A percentile compares a stretch with the other conserved stretches of the same genome.
Conservation (phyloP, 2,888 invertebrate species). For the Apodemia zela region DNA sequence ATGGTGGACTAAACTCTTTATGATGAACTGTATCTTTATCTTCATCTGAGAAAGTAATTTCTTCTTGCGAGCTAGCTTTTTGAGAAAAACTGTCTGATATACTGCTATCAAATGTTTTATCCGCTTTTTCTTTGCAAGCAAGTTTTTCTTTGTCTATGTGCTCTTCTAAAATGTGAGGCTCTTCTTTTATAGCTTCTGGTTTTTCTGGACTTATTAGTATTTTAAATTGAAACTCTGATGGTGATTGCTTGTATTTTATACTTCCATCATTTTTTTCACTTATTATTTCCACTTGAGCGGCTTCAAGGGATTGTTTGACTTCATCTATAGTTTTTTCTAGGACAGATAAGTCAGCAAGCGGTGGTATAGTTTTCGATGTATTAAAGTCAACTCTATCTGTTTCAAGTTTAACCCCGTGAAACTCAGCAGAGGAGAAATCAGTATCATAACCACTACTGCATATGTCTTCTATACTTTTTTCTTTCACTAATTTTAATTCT, state of each 20-base stretch:
- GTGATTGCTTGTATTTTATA: slow-evolving; percentile 85
- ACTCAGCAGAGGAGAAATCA: slow-evolving; percentile 82
- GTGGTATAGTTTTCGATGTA: slow-evolving; percentile 73
- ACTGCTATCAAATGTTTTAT: slow-evolving; percentile 51
- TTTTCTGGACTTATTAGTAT: slow-evolving; percentile 75
- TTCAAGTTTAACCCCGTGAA: slow-evolving; percentile 76
- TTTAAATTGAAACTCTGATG: slow-evolving; percentile 87
- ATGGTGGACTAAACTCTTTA: slow-evolving; percentile 65
- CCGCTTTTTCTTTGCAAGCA: slow-evolving; percentile 42
- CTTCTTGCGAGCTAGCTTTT: slow-evolving; percentile 67
- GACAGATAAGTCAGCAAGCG: slow-evolving; percentile 76
- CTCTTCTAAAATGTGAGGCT: slow-evolving; percentile 72
- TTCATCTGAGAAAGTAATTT: slow-evolving; percentile 78
- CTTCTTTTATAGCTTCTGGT: slow-evolving; percentile 81
- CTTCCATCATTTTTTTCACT: slow-evolving; percentile 83
- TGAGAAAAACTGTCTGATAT: slow-evolving; percentile 63
- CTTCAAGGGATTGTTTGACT: slow-evolving; percentile 85
- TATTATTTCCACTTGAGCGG: slow-evolving; percentile 85
- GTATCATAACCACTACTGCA: slow-evolving; percentile 85
- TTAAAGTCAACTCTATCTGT: slow-evolving; percentile 72
- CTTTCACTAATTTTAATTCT: slow-evolving; percentile 67
- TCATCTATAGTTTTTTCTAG: slow-evolving; percentile 86
- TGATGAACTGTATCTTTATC: slow-evolving; percentile 67
- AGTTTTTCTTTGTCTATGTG: slow-evolving; percentile 46
- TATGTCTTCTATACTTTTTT: slow-evolving; percentile 83